These are phyloP conservation scores for Meiosimyza decipiens DNA, from an alignment of 2,888 invertebrate species.

Conservation along the genomic window DNA sequence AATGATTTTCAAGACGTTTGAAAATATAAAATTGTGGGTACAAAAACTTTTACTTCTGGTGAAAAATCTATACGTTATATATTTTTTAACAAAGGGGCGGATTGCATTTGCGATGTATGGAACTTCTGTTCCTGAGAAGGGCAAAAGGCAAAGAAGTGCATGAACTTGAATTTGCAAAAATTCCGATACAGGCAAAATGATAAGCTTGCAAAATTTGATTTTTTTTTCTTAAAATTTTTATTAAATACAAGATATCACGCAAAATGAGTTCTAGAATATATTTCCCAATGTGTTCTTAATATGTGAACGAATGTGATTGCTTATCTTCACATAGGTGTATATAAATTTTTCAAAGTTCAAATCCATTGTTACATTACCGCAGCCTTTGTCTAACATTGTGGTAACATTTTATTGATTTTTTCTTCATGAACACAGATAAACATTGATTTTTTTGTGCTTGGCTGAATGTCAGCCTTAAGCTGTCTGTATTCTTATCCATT, in stretches of 20 bases:
- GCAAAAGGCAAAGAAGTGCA: conserved; percentile 13
- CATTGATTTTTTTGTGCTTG: too few species aligned
- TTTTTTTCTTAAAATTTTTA: neutral
- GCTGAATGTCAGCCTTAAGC: too few species aligned
- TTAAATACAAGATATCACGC: conserved; percentile 23
- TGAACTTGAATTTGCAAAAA: conserved; percentile 25
- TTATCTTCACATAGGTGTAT: too few species aligned
- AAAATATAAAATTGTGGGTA: neutral
- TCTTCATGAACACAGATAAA: neutral
- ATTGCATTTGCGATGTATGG: neutral
- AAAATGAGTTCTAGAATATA: neutral
- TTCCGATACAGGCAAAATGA: conserved; percentile 3
- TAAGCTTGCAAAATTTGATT: neutral
- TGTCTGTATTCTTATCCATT: too few species aligned
- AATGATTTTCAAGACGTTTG: neutral
- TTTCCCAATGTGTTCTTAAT: neutral
- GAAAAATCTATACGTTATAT: conserved; percentile 33
- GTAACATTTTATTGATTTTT: conserved; percentile 3
- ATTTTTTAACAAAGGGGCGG: conserved; percentile 7
- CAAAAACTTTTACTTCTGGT: neutral
- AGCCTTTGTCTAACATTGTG: neutral
- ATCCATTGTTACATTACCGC: too few species aligned
- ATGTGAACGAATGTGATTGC: too few species aligned
- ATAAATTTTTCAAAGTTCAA: too few species aligned
- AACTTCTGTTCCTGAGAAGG: neutral